Base-by-base conservation (phyloP, 2,888 invertebrate genomes). In the Cremastinae sp. region DNA sequence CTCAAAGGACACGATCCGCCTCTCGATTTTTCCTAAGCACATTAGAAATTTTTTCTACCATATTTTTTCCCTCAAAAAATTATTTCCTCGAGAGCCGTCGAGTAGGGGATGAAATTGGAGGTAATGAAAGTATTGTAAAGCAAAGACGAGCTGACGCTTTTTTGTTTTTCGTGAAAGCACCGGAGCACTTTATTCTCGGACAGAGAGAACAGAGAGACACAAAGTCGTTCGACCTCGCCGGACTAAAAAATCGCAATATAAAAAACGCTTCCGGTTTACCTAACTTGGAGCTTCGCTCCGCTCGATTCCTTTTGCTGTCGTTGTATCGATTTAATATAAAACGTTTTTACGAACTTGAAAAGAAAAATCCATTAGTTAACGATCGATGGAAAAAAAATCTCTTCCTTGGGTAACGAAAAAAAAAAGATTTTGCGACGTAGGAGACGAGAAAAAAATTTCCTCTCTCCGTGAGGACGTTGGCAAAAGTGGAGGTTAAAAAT, bases 301-400 rank as follows among this genome's bases (percentile, higher is more conserved):
- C 70, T 82, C 82, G 74, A 81, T 82, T 82, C 80, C n/a, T n/a
- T 80, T 79, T 75, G 77, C 28, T 22, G 78, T 79, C 73, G 79
- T 39, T 59, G 78, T 81, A 80, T 81, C 82, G 81, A 79, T 83
- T 84, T 84, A 80, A 84, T 85, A 84, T 83, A 82, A 84, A 84
- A 82, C 82, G 82, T 85, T 85, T 85, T 85, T 83, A 83, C 83
- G 81, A 83, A 81, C 61, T 73, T 74, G 81, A 84, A 83, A n/a
- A 83, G 83, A 83, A 85, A 84, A 85, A 80, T 80, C 83, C 83
- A 85, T 85, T 85, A 84, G 84, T 82, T 80, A 43, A 78, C 68
- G 70, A 80, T 79, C 80, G 79, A 81, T 82, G 76, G 80, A 74
- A 78, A 12, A 28, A 37, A 51, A 56, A 55, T 78, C 43, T 49